A percentile compares a stretch with the other conserved stretches of the same genome.
These are phyloP conservation scores for Drosophila erecta DNA, from an alignment of 1,140 invertebrate species.

Conservation along the genomic window DNA sequence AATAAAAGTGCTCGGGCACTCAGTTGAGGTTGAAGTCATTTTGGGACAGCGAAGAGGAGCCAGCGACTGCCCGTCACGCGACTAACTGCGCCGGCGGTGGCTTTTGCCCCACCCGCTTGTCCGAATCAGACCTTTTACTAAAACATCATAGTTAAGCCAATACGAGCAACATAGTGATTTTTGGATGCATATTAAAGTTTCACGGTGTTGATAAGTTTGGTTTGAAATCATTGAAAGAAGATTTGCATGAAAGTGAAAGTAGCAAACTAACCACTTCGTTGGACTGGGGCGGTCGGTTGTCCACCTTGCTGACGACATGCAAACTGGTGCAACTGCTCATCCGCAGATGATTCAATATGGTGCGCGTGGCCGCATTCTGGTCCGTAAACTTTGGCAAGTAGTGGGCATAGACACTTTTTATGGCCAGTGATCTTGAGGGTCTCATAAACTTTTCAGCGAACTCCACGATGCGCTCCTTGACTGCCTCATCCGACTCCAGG, in stretches of 20 bases:
- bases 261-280: conserved; percentile 54
- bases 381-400: conserved; percentile 54
- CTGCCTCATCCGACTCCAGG: conserved; percentile 52
- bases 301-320: conserved; percentile 57
- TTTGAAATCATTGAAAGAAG: neutral
- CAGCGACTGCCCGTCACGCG: conserved; percentile 37
- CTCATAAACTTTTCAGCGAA: conserved; percentile 74
- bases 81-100: conserved; percentile 64
- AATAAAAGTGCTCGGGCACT: neutral
- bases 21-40: conserved; percentile 68
- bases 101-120: conserved; percentile 6
- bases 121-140: conserved; percentile 81
- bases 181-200: no score
- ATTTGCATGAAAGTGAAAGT: neutral
- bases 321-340: conserved; percentile 50
- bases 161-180: neutral
- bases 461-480: conserved; percentile 54
- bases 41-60: conserved; percentile 20
- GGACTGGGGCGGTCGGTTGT: conserved; percentile 46
- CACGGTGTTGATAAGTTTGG: neutral
- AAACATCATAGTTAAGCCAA: conserved; percentile 59
- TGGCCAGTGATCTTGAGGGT: conserved; percentile 44
- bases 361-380: conserved; percentile 51
- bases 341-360: conserved; percentile 57
- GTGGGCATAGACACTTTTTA: conserved; percentile 43